Conservation (phyloP, 2,888 invertebrate genomes). For the Agriotes lineatus region DNA sequence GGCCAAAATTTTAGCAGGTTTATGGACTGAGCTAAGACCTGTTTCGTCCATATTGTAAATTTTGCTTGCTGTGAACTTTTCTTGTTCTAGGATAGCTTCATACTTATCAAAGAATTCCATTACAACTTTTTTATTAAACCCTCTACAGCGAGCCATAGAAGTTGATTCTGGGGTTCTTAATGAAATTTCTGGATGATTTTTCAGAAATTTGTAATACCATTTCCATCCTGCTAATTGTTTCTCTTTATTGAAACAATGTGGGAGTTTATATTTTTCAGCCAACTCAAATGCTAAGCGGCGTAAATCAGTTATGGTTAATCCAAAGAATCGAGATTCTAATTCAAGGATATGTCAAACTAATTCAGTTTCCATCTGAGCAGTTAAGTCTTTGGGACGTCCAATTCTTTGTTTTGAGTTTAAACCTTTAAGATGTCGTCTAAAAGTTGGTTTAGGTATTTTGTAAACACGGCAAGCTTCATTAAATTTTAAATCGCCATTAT, state of each 20-base stretch:
- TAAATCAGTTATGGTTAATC: not conserved
- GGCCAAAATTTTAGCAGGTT: not conserved
- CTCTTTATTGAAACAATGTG: not conserved
- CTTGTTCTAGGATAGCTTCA: not conserved
- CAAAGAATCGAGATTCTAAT: not conserved
- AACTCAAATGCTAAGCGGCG: not conserved
- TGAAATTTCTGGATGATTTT: not conserved
- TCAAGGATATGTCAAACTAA: not conserved
- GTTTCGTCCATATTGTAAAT: not conserved
- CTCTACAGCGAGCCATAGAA: not conserved
- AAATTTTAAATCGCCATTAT: not conserved
- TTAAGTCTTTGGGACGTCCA: not conserved
- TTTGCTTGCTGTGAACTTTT: not conserved
- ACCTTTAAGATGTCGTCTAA: not conserved
- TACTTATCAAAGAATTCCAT: not conserved
- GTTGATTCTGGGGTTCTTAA: not conserved
- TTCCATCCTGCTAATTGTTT: not conserved
- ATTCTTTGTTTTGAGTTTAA: not conserved
- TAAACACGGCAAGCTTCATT: not conserved
- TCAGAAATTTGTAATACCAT: not conserved
- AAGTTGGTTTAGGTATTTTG: not conserved
- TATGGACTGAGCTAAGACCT: not conserved
- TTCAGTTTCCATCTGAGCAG: too few relatives aligned
- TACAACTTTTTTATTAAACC: not conserved
- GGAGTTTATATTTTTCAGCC: not conserved